Evolutionary conservation across 2,113 vertebrate species (phyloP), one percentile per base, ranked within the genome.

Genomic region (Eupsittula cactorum): DNA sequence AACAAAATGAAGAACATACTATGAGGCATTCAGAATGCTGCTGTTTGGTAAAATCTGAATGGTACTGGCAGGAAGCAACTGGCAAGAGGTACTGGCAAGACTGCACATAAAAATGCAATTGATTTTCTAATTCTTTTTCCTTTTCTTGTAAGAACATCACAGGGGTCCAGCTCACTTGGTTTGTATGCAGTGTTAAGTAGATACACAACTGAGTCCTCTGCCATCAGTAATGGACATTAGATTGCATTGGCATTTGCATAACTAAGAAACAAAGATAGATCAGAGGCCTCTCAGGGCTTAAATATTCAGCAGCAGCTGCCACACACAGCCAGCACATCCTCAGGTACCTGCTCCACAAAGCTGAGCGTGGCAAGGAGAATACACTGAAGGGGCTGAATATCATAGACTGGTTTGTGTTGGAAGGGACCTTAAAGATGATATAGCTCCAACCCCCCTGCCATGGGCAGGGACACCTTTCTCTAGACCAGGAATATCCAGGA

Each of bases 211-310:
- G 27, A 60, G 15, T 47, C 29, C 53, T 83, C 33, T 85, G 81
- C 59, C 16, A 33, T 41, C 44, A 37, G 24, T 44, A 71, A 52
- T 17, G 1, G 1, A 42, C n/a, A 35, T 12, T 6, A 78, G 65
- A 35, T 52, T 1, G 0, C 39, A n/a, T 33, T 4, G 2, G 41
- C 28, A 44, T 31, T 41, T 1, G 3, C 31, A 23, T 2, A 39
- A 42, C 9, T 19, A 35, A 31, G 65, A 39, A 18, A 46, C 7
- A 33, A 55, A 77, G 20, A 12, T 53, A 37, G 3, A 47, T 2
- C 0, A 2, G 52, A 10, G 47, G 15, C 37, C 73, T 52, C 47
- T 68, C 10, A 19, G 33, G 53, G 60, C 42, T 55, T 24, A 47
- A 49, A 49, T 11, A 15, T 1, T 5, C 50, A 15, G 69, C 35